These are phyloP conservation scores for Riptortus pedestris DNA, from an alignment of 1,140 invertebrate species.

Conservation along the genomic window DNA sequence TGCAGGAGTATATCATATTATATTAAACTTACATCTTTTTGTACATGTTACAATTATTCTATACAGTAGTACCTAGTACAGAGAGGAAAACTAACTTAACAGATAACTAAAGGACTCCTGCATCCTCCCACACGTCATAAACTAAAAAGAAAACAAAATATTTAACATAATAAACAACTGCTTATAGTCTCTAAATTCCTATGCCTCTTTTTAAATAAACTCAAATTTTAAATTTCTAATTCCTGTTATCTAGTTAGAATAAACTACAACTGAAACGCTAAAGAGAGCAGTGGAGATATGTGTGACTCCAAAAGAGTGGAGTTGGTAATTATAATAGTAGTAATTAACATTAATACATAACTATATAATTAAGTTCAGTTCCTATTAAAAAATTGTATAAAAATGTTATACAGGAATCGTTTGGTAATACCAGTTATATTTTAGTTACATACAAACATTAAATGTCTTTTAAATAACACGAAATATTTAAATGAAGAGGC, in stretches of 20 bases:
- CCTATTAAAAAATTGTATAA: slow-evolving; percentile 4
- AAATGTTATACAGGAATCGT: slow-evolving; percentile 6
- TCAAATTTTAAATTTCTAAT: slow-evolving; percentile 3
- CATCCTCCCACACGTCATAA: slow-evolving; percentile 14
- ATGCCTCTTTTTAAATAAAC: slow-evolving; percentile 8
- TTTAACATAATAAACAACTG: slow-evolving; percentile 11
- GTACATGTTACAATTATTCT: too few species aligned
- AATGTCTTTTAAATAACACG: slow-evolving; percentile 9
- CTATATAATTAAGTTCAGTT: slow-evolving; percentile 5
- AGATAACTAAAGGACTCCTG: slow-evolving; percentile 3
- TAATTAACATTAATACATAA: slow-evolving; percentile 10
- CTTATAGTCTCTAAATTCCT: background rate
- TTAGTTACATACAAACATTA: slow-evolving; percentile 3
- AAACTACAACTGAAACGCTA: too few species aligned
- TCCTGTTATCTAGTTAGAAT: slow-evolving; percentile 1
- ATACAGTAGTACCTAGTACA: too few species aligned
- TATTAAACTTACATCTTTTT: background rate
- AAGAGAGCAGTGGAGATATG: slow-evolving; percentile 16
- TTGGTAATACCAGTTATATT: slow-evolving; percentile 12
- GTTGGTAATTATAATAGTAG: slow-evolving; percentile 10
- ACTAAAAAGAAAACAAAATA: slow-evolving; percentile 4
- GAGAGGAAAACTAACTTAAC: too few species aligned
- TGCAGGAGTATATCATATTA: slow-evolving; percentile 11
- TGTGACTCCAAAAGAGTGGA: slow-evolving; percentile 4
- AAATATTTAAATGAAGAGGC: slow-evolving; percentile 10